Evolutionary conservation across 2,888 invertebrate species (phyloP).

Genomic region (Candidula unifasciata): DNA sequence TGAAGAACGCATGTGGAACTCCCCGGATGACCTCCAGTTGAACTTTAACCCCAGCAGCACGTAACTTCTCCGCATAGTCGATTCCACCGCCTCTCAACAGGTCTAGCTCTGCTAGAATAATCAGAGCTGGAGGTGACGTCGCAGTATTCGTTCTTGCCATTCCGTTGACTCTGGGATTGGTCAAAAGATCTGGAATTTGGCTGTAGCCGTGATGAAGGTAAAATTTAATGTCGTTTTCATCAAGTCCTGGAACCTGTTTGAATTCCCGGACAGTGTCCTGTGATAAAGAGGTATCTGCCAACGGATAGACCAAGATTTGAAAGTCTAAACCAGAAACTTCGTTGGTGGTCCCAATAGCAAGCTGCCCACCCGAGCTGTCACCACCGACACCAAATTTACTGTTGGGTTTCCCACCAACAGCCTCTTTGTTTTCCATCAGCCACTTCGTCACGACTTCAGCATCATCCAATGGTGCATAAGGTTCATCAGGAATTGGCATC

Average conservation of each 20-base stretch:
- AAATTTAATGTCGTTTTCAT: conserved; percentile 24
- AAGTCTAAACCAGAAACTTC: conserved; percentile 35
- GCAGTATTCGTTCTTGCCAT: conserved; percentile 43
- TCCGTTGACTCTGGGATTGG: conserved; percentile 37
- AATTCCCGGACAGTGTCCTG: conserved; percentile 24
- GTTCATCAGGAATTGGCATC: conserved; percentile 46
- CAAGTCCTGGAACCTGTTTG: not conserved
- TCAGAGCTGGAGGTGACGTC: conserved; percentile 39
- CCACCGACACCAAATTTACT: conserved; percentile 50
- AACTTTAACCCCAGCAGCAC: conserved; percentile 35
- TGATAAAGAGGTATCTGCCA: conserved; percentile 14
- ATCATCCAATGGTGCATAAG: conserved; percentile 53
- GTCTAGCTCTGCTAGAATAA: conserved; percentile 47
- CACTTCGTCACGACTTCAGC: conserved; percentile 44
- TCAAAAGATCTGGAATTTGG: conserved; percentile 21
- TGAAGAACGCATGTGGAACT: conserved; percentile 39
- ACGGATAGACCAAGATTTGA: conserved; percentile 42
- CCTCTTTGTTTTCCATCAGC: conserved; percentile 51
- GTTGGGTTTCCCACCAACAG: conserved; percentile 10
- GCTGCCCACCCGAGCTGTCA: conserved; percentile 46
- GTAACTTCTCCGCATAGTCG: conserved; percentile 46
- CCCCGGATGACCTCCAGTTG: conserved; percentile 33
- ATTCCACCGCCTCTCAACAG: conserved; percentile 27
- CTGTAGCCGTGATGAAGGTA: not conserved
- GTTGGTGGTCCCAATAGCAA: conserved; percentile 40